These are phyloP conservation scores for Danaus plexippus DNA, from an alignment of 1,140 invertebrate species.

Conservation along the genomic window DNA sequence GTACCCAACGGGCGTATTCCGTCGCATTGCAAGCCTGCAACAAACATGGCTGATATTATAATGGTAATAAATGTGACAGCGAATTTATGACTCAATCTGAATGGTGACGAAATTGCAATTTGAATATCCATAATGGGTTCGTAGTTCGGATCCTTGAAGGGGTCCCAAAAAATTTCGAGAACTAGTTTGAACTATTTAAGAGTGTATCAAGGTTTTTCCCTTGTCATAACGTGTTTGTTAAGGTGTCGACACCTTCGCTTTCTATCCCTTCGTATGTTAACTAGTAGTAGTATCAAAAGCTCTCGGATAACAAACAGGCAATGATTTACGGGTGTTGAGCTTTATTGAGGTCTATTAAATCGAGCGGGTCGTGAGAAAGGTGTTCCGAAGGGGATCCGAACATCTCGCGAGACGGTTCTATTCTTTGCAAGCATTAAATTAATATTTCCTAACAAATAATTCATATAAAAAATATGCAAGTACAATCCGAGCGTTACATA, in stretches of 20 bases:
- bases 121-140: constrained; percentile 25
- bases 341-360: constrained; percentile 60
- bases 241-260: constrained; percentile 65
- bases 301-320: constrained; percentile 47
- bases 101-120: constrained; percentile 21
- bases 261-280: constrained; percentile 67
- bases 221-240: constrained; percentile 55
- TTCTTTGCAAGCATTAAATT: constrained; percentile 9
- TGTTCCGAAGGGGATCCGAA: constrained; percentile 38
- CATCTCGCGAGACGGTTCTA: constrained; percentile 43
- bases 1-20: constrained; percentile 63
- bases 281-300: constrained; percentile 52
- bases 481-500: too few species aligned
- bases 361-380: constrained; percentile 62
- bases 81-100: constrained; percentile 23
- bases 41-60: constrained; percentile 31
- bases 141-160: constrained; percentile 16
- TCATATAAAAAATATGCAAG: too few species aligned
- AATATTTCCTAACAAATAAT: too few species aligned
- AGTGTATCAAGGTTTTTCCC: constrained; percentile 27
- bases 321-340: constrained; percentile 64
- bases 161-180: constrained; percentile 15
- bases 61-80: constrained; percentile 11
- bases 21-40: constrained; percentile 66
- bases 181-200: constrained; percentile 27